Evolutionary conservation across 92 coral and sea anemone species (phyloP).

Genomic region (Chrysogorgia sp.): DNA sequence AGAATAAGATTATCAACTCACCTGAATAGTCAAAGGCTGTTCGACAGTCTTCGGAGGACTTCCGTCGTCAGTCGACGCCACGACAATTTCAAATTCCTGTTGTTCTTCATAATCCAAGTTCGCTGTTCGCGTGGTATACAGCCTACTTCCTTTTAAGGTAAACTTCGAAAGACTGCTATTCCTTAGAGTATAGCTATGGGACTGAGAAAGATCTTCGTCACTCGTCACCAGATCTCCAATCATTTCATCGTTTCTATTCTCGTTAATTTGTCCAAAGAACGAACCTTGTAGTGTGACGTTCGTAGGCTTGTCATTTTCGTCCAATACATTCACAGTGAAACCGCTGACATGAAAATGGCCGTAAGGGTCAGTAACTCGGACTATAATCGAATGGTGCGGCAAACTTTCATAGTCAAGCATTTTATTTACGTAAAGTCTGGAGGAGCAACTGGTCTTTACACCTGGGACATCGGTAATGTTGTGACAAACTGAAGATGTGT

Average conservation of each 20-base stretch:
- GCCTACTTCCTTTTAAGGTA: conserved; percentile 70
- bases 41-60: conserved; percentile 64
- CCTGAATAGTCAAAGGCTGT: conserved; percentile 72
- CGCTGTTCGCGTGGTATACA: conserved; percentile 71
- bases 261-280: conserved; percentile 63
- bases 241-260: conserved; percentile 72
- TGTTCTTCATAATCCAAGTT: conserved; percentile 70
- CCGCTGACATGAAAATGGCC: conserved; percentile 68
- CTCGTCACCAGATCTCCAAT: conserved; percentile 74
- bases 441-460: conserved; percentile 8
- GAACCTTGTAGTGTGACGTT: conserved; percentile 84
- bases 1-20: conserved; percentile 10
- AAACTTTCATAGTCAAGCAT: conserved; percentile 71
- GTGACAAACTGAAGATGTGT: not conserved
- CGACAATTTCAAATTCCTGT: conserved; percentile 52
- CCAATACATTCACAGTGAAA: conserved; percentile 68
- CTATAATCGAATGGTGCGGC: conserved; percentile 63
- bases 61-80: conserved; percentile 75
- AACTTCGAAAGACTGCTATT: conserved; percentile 68
- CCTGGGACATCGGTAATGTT: not conserved
- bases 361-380: conserved; percentile 79
- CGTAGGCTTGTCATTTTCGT: conserved; percentile 81
- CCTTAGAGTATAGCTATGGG: conserved; percentile 61
- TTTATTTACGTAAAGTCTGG: conserved; percentile 54
- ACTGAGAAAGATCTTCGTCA: conserved; percentile 85